Conservation (phyloP, 1,140 invertebrate genomes). For the Armadillidium nasatum region DNA sequence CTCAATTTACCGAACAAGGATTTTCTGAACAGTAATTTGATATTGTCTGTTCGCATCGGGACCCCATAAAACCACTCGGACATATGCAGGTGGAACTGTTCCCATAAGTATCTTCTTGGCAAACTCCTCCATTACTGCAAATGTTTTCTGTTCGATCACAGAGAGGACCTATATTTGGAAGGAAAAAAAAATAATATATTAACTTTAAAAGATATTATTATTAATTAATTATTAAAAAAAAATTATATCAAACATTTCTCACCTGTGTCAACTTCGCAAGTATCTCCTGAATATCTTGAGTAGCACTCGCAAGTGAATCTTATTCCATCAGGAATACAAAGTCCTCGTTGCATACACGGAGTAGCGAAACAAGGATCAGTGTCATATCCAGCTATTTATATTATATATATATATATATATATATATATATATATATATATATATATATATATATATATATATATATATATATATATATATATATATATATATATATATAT, state of each 20-base stretch:
- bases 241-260: no score
- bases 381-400: conserved; percentile 45
- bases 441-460: no score
- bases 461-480: no score
- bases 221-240: no score
- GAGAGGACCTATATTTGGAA: conserved; percentile 39
- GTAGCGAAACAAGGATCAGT: conserved; percentile 63
- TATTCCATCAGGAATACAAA: conserved; percentile 62
- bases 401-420: no score
- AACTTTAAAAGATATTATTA: no score
- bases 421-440: no score
- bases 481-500: no score
- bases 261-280: conserved; percentile 72
- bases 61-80: conserved; percentile 52
- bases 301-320: conserved; percentile 72
- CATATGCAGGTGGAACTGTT: conserved; percentile 54
- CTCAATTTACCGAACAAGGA: conserved; percentile 89
- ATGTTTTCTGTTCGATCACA: conserved; percentile 32
- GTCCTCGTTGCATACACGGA: conserved; percentile 73
- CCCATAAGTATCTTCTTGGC: conserved; percentile 46
- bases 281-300: conserved; percentile 71
- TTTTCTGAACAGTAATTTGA: conserved; percentile 84
- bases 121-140: conserved; percentile 45
- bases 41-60: conserved; percentile 81
- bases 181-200: not conserved